Base-by-base conservation (phyloP, 2,113 vertebrate genomes). In the Leuciscus idus region DNA sequence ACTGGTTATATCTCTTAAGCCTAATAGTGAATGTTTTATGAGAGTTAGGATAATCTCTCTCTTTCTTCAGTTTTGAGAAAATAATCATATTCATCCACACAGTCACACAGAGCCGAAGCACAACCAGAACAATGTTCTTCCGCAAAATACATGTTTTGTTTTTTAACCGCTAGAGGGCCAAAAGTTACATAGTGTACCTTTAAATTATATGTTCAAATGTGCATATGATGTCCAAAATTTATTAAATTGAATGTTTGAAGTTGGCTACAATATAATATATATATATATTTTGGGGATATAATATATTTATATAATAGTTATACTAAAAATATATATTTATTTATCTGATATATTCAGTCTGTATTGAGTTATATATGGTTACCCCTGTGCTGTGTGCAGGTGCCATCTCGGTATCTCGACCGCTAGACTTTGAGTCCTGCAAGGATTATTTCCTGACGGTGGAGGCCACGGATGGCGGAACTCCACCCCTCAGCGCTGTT, bases 381-480 rank as follows among this genome's bases (percentile, higher is more conserved):
- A 33, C 39, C 30, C 48, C 9, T 85, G 46, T 78, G 28, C 73
- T 15, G 36, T 17, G 0, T n/a, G 26, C 92, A 99, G 98, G 98
- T 80, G 93, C 93, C 30, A 96, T 99, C 92, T 93, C 95, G 74
- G 95, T 99, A 33, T 94, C 94, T 30, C 95, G 96, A 80, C 79
- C 90, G 80, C 91, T 99, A 93, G 98, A 99, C 93, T 99, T 96
- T 85, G 98, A 99, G 91, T 94, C 89, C 0, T 97, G 97, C 92
- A 96, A 92, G 86, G 96, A 96, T 92, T 99, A 96, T 93, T 99
- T 97, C 93, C 93, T 99, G 12, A 97, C 97, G 2, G 94, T 99
- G 80, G 98, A 99, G 93, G 98, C 98, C 6, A 95, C 95, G 88
- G 98, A 99, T 17, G 97, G 98, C 0, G 98, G 98, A 2, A 96